Conservation (phyloP, 2,888 invertebrate genomes). For the Reticulitermes lucifugus region DNA sequence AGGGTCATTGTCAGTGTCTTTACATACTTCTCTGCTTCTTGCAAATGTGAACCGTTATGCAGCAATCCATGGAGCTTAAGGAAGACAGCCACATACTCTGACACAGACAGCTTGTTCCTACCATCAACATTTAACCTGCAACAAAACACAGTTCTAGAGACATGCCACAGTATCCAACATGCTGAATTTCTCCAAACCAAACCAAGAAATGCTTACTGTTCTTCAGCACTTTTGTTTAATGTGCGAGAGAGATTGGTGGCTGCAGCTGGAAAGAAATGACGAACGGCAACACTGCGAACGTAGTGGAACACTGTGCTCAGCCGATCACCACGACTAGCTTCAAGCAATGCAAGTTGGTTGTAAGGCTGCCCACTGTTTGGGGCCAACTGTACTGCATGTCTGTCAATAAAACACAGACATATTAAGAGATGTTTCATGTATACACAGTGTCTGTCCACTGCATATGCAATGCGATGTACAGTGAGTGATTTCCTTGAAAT, state of each 20-base stretch:
- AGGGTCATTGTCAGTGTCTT: conserved; percentile 76
- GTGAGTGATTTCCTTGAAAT: no score
- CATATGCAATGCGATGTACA: no score
- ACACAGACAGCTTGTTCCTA: conserved; percentile 71
- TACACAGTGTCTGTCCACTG: no score
- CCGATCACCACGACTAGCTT: conserved; percentile 83
- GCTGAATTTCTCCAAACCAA: neutral
- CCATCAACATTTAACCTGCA: conserved; percentile 63
- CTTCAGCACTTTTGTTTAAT: conserved; percentile 60
- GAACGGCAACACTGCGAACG: conserved; percentile 83
- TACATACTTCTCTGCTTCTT: conserved; percentile 72
- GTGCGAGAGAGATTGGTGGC: conserved; percentile 83
- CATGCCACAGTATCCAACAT: no score
- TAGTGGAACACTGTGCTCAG: conserved; percentile 89
- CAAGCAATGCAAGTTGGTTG: conserved; percentile 87
- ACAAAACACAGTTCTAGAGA: neutral
- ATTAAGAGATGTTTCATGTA: no score
- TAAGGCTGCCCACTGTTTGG: conserved; percentile 89
- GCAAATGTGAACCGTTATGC: conserved; percentile 68
- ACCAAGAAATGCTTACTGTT: conserved; percentile 47
- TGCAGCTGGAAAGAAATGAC: conserved; percentile 88
- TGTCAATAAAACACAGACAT: conserved; percentile 57
- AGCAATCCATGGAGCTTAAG: conserved; percentile 73
- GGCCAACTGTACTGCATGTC: conserved; percentile 79
- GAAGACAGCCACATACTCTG: conserved; percentile 71